Evolutionary conservation across 2,888 invertebrate species (phyloP).

Genomic region (Drosophila putrida): DNA sequence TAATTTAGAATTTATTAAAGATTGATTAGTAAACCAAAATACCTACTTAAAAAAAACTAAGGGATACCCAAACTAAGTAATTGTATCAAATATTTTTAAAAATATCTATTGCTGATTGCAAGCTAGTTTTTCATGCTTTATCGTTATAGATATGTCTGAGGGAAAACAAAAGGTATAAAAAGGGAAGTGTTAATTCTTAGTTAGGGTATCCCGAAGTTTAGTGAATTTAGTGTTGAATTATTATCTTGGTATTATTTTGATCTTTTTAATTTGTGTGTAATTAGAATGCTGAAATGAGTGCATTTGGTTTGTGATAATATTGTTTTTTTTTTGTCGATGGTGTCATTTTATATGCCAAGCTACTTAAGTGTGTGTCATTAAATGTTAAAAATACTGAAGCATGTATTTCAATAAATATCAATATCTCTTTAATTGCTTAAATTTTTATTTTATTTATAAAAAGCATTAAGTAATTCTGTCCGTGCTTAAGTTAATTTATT

Average conservation of each 20-base stretch:
- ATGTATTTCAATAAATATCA: conserved; percentile 74
- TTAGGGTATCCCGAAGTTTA: conserved; percentile 9
- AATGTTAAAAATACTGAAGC: conserved; percentile 81
- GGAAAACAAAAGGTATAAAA: neutral
- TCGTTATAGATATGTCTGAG: neutral
- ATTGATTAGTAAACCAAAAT: conserved; percentile 28
- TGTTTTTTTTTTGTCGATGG: conserved; percentile 22
- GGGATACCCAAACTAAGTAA: conserved; percentile 27
- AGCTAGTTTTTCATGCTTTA: neutral
- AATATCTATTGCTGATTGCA: neutral
- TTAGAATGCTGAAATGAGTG: conserved; percentile 42
- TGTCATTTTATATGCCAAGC: conserved; percentile 43
- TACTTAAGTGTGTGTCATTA: conserved; percentile 68
- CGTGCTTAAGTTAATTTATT: conserved; percentile 71
- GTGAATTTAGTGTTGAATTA: neutral
- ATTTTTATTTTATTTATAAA: conserved; percentile 57
- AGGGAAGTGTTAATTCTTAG: neutral
- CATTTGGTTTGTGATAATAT: conserved; percentile 53
- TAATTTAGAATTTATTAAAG: conserved; percentile 21
- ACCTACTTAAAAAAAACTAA: conserved; percentile 17
- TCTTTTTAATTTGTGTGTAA: conserved; percentile 15
- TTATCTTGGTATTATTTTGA: neutral
- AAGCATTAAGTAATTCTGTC: conserved; percentile 79
- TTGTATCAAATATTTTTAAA: neutral
- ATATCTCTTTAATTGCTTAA: conserved; percentile 65